phyloP scores from a whole-genome alignment of 1,140 invertebrate genomes.

The Eumaeus atala region DNA sequence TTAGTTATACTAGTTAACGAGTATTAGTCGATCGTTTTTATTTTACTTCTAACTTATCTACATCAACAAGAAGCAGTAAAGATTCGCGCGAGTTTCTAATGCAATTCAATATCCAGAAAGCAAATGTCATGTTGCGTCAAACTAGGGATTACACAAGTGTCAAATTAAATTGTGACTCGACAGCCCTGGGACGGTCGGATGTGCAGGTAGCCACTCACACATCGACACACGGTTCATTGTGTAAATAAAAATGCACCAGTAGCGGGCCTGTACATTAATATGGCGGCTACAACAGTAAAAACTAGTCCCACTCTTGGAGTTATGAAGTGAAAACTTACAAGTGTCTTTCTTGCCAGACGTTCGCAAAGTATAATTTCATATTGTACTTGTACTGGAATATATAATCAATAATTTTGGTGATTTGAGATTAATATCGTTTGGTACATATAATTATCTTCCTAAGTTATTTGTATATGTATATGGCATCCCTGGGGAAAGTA shows the following conservation, averaged over 20 bases:
- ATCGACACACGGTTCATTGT: slow-evolving; percentile 43
- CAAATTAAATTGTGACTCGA: slow-evolving; percentile 25
- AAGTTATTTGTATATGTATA: too few species aligned
- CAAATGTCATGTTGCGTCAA: neutral
- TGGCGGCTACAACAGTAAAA: slow-evolving; percentile 15
- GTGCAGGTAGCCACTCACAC: slow-evolving; percentile 65
- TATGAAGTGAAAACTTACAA: slow-evolving; percentile 17
- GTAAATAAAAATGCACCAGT: slow-evolving; percentile 41
- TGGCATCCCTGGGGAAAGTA: too few species aligned
- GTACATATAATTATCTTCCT: too few species aligned
- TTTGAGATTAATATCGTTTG: too few species aligned
- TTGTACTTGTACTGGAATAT: too few species aligned
- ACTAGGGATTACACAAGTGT: neutral
- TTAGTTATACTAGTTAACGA: too few species aligned
- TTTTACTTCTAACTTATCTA: too few species aligned
- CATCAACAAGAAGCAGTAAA: too few species aligned
- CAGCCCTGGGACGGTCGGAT: slow-evolving; percentile 48
- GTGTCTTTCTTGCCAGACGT: neutral
- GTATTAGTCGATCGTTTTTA: too few species aligned
- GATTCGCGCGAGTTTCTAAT: neutral
- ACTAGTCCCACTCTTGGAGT: slow-evolving; percentile 13
- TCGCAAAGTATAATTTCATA: too few species aligned
- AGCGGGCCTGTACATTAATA: slow-evolving; percentile 33
- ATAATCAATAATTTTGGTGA: too few species aligned
- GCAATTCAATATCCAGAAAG: slow-evolving; percentile 7